Evolutionary conservation across 2,113 vertebrate genomes (phyloP), one percentile per base, ranked within the genome.

Genomic region (Polyodon spathula): DNA sequence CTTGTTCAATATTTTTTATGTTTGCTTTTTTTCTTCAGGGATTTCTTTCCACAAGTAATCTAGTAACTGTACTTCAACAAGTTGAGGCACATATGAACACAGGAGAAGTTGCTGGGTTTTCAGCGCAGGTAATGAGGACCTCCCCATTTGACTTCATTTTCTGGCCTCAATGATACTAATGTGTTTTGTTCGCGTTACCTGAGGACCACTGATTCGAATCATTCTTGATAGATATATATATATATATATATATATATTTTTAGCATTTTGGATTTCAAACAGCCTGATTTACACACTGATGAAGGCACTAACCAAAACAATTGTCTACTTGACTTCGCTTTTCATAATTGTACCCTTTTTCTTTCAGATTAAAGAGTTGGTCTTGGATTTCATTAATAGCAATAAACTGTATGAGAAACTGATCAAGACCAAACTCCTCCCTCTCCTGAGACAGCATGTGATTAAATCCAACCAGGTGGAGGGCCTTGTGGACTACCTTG

Each of bases 101-200:
- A 0, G 91, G 93, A 44, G 92, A 94, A 50, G 58, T 93, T 12
- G 89, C 90, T n/a, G 89, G 83, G 4, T 81, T 97, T 74, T 89
- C 93, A 61, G 82, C 84, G 48, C 88, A 93, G 88, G 96, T 97
- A 68, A 73, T 69, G 44, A 39, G 4, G 15, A 11, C 6, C 60
- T 3, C 5, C 6, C 12, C 27, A 27, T 27, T 27, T 27, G 27
- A 27, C 27, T 27, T 27, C n/a, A n/a, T n/a, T n/a, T n/a, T n/a
- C n/a, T n/a, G n/a, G n/a, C n/a, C n/a, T n/a, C 27, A 27, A 27
- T 27, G 27, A 27, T 59, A 1, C 11, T 7, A 10, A 6, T 54
- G 40, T 37, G 15, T 44, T 54, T 59, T 4, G 15, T 39, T 27
- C 27, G 3, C 27, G 1, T 27, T 27, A 27, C 27, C 27, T 27